Base-by-base conservation (phyloP, 2,888 invertebrate species). In the Andrena hattorfiana region DNA sequence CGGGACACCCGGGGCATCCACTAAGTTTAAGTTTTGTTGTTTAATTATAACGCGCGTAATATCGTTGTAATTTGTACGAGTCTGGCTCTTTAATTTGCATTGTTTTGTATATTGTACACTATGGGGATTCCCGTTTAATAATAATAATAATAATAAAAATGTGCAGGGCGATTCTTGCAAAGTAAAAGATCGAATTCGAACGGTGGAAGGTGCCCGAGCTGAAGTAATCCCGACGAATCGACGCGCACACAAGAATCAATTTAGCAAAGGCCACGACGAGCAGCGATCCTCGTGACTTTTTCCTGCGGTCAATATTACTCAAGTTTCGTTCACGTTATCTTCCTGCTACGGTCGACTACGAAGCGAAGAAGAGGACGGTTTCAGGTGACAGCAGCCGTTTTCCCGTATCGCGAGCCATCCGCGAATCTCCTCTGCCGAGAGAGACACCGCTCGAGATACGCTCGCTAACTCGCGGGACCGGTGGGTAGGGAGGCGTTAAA, bases 221-320 rank as follows among this genome's bases (percentile, higher is more conserved):
- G 35, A 68, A 0, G 54, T 54, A 79, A 59, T 63, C 28, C 56
- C 13, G 16, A 8, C 20, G 30, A 30, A 26, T 30, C n/a, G 30
- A 13, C 10, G 26, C 8, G 30, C 8, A n/a, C 54, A 72, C 63
- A 42, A 66, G 78, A 71, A 70, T 77, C 59, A 56, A 80, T 77
- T 77, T 80, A 80, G 70, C 70, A 66, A 66, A 71, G 51, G 60
- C 60, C 71, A 51, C 10, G 26, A 7, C 78, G 62, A 54, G 30
- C 78, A 54, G 42, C 51, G 71, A 78, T 66, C 79, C 35, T 10
- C 28, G 42, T 51, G 42, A 60, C 4, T 78, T 72, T 77, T 80
- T 67, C 63, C 70, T 80, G 80, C 79, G 79, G 80, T 80, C 62
- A 13, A 72, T 80, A 56, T 80, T 80, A 78, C 80, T 80, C 80